Conservation (phyloP, 2,113 vertebrate genomes). For the Ictidomys tridecemlineatus region DNA sequence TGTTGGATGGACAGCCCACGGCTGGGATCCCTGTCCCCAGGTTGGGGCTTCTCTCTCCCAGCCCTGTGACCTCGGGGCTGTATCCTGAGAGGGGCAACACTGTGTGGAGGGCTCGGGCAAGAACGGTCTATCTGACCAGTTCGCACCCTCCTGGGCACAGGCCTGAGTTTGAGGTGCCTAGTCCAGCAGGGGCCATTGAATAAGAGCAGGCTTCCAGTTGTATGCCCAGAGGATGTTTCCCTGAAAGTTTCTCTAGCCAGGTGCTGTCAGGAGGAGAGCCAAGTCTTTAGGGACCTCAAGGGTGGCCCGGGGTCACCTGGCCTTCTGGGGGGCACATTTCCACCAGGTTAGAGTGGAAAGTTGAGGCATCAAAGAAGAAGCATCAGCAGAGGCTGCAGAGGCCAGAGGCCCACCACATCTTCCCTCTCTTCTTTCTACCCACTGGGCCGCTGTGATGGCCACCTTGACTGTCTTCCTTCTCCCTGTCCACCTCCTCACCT, state of each 20-base stretch:
- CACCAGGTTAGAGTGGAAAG: neutral
- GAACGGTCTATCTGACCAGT: neutral
- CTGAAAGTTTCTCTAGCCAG: rapidly evolving
- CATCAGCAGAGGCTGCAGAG: too few species aligned
- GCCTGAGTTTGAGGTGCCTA: neutral
- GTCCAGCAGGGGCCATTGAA: too few species aligned
- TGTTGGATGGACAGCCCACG: neutral
- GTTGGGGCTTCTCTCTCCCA: neutral
- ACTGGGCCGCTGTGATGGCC: too few species aligned
- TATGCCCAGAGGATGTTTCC: neutral
- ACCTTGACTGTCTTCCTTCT: neutral
- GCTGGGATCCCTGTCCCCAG: neutral
- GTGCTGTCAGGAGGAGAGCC: neutral
- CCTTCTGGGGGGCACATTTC: neutral
- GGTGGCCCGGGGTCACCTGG: neutral
- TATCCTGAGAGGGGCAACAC: neutral
- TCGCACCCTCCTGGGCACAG: rapidly evolving
- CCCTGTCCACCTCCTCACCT: neutral
- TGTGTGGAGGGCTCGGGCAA: rapidly evolving
- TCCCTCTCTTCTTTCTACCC: too few species aligned
- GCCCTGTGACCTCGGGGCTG: neutral
- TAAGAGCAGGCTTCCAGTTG: too few species aligned
- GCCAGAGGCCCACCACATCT: neutral
- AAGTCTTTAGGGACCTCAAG: too few species aligned
- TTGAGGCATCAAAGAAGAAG: neutral